Percentiles rank a stretch among this genome's conserved stretches.
phyloP scores from a whole-genome alignment of 2,113 vertebrate genomes.

The Galemys pyrenaicus region DNA sequence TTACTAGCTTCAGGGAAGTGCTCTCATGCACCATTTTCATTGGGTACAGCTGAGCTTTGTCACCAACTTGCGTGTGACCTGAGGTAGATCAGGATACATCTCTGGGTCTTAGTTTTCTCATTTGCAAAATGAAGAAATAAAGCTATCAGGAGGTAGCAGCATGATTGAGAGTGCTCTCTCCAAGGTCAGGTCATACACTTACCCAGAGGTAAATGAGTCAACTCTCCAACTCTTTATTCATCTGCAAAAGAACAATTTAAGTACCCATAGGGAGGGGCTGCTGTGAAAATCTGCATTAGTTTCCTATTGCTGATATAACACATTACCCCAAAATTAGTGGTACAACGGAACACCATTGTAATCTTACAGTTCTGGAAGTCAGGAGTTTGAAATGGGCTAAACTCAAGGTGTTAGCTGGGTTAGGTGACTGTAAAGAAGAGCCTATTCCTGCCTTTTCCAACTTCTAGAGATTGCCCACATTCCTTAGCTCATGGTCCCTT shows the following conservation, averaged over 20 bases:
- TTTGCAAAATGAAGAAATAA: slow-evolving; percentile 42
- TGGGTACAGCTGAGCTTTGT: neutral
- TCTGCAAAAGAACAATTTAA: neutral
- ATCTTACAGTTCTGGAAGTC: neutral
- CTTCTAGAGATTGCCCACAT: neutral
- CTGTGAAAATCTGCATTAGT: neutral
- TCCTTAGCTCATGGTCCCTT: neutral
- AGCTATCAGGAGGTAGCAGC: neutral
- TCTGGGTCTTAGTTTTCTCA: neutral
- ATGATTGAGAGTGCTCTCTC: neutral
- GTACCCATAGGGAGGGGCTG: neutral
- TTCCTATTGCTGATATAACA: neutral
- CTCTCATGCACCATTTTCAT: neutral
- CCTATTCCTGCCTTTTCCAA: neutral
- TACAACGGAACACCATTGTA: neutral
- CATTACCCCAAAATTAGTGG: neutral
- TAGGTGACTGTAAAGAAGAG: neutral
- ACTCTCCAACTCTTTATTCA: neutral
- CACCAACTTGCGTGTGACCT: neutral
- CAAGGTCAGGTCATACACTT: neutral
- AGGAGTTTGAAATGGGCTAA: neutral
- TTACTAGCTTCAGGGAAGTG: neutral
- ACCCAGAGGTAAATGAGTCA: neutral
- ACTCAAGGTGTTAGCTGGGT: neutral
- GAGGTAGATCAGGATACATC: neutral